phyloP scores from a whole-genome alignment of 2,113 vertebrate genomes.

The Andinoacara biseriatus region DNA sequence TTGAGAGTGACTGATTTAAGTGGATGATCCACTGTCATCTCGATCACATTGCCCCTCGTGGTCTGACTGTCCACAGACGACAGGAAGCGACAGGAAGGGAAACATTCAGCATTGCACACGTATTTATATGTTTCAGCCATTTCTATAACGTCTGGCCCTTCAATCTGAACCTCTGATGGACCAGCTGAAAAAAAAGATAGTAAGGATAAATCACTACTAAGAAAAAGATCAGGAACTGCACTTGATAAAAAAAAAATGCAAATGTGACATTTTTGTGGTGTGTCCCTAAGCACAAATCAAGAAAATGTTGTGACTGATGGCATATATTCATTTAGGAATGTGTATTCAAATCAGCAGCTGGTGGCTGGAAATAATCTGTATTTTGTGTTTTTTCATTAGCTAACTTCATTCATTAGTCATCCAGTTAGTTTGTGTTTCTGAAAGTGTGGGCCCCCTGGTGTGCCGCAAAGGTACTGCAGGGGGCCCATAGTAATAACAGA shows the following conservation, averaged over 20 bases:
- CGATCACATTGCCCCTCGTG: conserved; percentile 30
- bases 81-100: conserved; percentile 42
- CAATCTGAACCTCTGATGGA: not conserved
- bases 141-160: not conserved
- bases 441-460: no score
- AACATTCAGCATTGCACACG: conserved; percentile 25
- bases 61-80: conserved; percentile 18
- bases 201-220: not conserved
- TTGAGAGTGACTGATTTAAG: conserved; percentile 27
- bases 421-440: not conserved
- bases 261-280: not conserved
- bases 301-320: not conserved
- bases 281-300: not conserved
- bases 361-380: no score
- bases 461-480: no score
- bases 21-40: conserved; percentile 19
- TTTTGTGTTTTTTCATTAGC: not conserved
- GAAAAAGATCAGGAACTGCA: not conserved
- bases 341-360: not conserved
- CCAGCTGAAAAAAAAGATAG: conserved; percentile 2
- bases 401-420: not conserved
- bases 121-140: conserved; percentile 1
- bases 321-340: not conserved
- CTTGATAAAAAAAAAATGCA: not conserved
- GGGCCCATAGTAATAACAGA: no score